Evolutionary conservation across 2,888 invertebrate genomes (phyloP).

Genomic region (Ypsolopha sequella): DNA sequence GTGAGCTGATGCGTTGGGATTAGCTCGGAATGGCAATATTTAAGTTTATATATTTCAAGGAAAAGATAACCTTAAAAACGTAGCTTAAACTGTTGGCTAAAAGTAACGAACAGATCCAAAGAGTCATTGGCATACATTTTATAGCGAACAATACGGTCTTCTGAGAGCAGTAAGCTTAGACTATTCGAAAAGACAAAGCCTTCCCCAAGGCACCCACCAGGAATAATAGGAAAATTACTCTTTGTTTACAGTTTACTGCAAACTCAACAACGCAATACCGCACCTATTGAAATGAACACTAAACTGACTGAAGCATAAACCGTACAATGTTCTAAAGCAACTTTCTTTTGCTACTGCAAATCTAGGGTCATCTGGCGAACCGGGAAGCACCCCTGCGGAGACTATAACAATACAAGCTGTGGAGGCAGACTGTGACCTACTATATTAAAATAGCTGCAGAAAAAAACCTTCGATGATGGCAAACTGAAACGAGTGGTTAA

Average conservation of each 20-base stretch:
- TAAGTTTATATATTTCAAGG: neutral
- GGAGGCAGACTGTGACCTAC: too few species aligned
- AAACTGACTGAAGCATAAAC: too few species aligned
- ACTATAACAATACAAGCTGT: too few species aligned
- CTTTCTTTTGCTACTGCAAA: too few species aligned
- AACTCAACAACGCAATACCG: slow-evolving; percentile 10
- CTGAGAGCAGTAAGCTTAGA: neutral
- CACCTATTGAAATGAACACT: too few species aligned
- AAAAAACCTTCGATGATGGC: neutral
- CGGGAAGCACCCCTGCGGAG: too few species aligned
- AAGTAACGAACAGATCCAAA: neutral
- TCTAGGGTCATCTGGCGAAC: too few species aligned
- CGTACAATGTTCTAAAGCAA: too few species aligned
- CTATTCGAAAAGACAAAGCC: neutral
- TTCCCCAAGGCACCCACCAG: slow-evolving; percentile 34
- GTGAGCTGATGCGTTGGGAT: neutral
- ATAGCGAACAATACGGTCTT: too few species aligned
- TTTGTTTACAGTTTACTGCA: slow-evolving; percentile 36
- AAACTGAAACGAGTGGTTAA: neutral
- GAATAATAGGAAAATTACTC: slow-evolving; percentile 33
- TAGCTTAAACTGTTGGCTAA: neutral
- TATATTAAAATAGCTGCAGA: too few species aligned
- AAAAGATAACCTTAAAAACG: neutral
- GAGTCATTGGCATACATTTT: neutral
- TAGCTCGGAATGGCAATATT: neutral